Evolutionary conservation across 2,113 vertebrate species (phyloP), one percentile per base, ranked within the genome.

Genomic region (Paracanthobrama guichenoti): DNA sequence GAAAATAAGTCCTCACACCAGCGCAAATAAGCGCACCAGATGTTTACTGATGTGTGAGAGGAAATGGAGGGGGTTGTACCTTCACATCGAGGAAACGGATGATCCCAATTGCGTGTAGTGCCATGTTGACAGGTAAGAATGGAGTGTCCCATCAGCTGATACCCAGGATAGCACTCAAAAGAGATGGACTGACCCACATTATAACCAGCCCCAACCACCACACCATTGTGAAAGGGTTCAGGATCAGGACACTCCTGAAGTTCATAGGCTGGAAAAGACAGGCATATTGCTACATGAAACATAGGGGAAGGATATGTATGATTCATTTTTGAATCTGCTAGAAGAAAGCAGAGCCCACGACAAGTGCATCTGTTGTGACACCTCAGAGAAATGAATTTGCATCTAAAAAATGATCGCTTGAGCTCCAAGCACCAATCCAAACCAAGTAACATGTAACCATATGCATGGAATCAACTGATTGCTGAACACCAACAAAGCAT

Each of bases 151-250:
- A 92, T 93, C 2, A 99, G 94, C 1, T 96, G 96, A 91, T 96
- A 99, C 10, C 98, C 98, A 0, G 96, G 95, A 62, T 96, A 93
- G 79, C 98, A 99, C 91, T 99, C 97, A 0, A 99, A 99, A 59
- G 98, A 98, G 91, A 99, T 97, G 26, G 98, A 99, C 85, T 99
- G 97, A 42, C 98, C 98, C 0, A 99, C 98, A 2, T 97, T 98
- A 92, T 94, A 99, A 26, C 97, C 98, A 0, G 98, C 97, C n/a
- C 98, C 98, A 81, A 97, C 94, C 8, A 99, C 97, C 5, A 97
- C 93, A 0, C 98, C 98, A 0, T 97, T 95, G 2, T 90, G 95
- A 90, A 99, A 99, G 3, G 98, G 97, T 62, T 98, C 97, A 0
- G 98, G 98, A 89, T 99, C 97, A 0, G 95, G 97, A 73, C 98